A percentile compares a stretch with the other conserved stretches of the same genome.
Evolutionary conservation across 2,797 vertebrate genomes (phyloP).

Genomic region (Setipinna tenuifilis): DNA sequence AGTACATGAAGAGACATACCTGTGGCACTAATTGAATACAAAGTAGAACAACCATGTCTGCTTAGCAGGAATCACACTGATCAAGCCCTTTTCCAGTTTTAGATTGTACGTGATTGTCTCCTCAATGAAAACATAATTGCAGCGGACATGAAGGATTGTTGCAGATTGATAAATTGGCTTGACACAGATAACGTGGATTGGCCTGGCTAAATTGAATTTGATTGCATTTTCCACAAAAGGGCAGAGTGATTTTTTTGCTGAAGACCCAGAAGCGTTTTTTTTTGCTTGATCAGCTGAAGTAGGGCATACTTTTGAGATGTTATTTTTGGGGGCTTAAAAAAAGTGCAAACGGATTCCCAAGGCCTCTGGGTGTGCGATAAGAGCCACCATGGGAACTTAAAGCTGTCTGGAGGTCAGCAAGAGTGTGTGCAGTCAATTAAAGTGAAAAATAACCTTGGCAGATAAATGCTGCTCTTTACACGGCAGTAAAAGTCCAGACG

Average conservation of each 20-base stretch:
- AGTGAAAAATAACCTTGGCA: constrained; percentile 42
- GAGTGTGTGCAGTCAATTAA: constrained; percentile 57
- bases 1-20: constrained; percentile 39
- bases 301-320: neutral
- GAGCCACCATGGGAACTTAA: constrained; percentile 49
- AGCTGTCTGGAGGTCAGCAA: constrained; percentile 59
- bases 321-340: constrained; percentile 47
- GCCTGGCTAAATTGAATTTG: neutral
- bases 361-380: constrained; percentile 47
- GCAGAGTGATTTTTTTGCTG: neutral
- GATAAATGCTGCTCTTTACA: constrained; percentile 45
- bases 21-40: constrained; percentile 43
- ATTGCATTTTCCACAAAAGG: neutral
- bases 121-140: constrained; percentile 32
- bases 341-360: constrained; percentile 56
- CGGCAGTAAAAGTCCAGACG: constrained; percentile 57
- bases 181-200: constrained; percentile 47
- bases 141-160: constrained; percentile 15
- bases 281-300: neutral
- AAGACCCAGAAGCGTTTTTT: neutral
- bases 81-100: constrained; percentile 30
- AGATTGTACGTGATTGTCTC: constrained; percentile 34
- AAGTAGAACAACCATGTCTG: constrained; percentile 31
- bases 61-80: constrained; percentile 21
- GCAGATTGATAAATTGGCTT: constrained; percentile 11